Evolutionary conservation across 1,140 invertebrate genomes (phyloP).

Genomic region (Augochlora pura): DNA sequence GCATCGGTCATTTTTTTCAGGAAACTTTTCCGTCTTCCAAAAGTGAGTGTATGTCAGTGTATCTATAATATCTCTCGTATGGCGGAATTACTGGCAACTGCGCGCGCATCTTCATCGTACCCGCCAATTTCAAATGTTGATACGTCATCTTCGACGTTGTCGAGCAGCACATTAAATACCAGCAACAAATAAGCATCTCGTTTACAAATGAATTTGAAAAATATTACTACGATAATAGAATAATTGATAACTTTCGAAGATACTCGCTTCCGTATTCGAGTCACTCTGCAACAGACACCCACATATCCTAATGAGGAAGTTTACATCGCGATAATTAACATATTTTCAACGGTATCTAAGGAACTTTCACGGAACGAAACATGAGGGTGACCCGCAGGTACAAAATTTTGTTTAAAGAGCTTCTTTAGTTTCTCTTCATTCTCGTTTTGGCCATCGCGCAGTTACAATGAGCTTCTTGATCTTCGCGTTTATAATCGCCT

Average conservation of each 20-base stretch:
- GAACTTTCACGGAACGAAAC: constrained; percentile 52
- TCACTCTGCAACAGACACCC: constrained; percentile 22
- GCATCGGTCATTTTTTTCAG: constrained; percentile 42
- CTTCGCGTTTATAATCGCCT: constrained; percentile 18
- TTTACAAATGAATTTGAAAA: not conserved
- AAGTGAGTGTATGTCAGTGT: not conserved
- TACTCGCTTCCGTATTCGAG: not conserved
- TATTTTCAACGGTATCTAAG: constrained; percentile 53
- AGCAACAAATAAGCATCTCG: too few species aligned
- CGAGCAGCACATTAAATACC: too few species aligned
- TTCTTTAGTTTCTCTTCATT: constrained; percentile 52
- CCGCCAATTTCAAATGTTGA: constrained; percentile 48
- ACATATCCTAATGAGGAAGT: constrained; percentile 46
- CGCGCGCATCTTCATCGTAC: not conserved
- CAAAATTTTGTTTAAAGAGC: constrained; percentile 40
- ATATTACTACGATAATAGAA: not conserved
- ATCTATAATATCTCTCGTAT: not conserved
- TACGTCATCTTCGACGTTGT: not conserved
- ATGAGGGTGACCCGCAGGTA: constrained; percentile 61
- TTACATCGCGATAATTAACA: constrained; percentile 34
- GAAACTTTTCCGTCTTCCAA: not conserved
- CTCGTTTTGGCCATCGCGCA: constrained; percentile 29
- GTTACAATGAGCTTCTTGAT: constrained; percentile 49
- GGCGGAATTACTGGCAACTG: constrained; percentile 5
- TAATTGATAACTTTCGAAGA: not conserved